Conservation (phyloP, 2,888 invertebrate species). For the Rhingia campestris region DNA sequence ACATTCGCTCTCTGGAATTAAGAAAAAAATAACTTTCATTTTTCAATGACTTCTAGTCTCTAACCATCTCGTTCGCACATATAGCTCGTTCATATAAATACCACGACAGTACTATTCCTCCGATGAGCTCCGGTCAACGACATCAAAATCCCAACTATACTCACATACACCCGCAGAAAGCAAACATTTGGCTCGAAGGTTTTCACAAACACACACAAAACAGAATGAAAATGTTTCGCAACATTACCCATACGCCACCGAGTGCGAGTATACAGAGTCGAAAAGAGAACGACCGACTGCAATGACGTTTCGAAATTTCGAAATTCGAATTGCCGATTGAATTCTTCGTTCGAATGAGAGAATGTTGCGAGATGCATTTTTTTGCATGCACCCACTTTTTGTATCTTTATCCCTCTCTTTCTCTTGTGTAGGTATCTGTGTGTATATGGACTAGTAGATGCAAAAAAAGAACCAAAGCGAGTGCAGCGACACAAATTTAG, state of each 20-base stretch:
- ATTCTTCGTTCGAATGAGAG: conserved; percentile 52
- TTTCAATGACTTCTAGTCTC: conserved; percentile 82
- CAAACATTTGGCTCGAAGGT: conserved; percentile 80
- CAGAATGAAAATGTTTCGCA: conserved; percentile 63
- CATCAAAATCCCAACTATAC: conserved; percentile 55
- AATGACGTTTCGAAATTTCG: conserved; percentile 75
- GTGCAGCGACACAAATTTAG: conserved; percentile 88
- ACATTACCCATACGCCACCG: conserved; percentile 70
- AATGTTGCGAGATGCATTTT: conserved; percentile 72
- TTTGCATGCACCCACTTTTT: conserved; percentile 72
- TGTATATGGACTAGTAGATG: conserved; percentile 20
- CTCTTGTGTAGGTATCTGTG: conserved; percentile 25
- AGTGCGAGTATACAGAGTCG: background rate
- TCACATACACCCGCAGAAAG: conserved; percentile 77
- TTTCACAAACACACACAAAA: conserved; percentile 72
- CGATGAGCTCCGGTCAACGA: conserved; percentile 74
- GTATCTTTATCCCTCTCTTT: too few relatives aligned
- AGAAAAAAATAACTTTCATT: conserved; percentile 81
- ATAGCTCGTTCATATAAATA: conserved; percentile 10
- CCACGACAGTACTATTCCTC: conserved; percentile 23
- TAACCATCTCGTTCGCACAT: conserved; percentile 34
- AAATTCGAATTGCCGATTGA: conserved; percentile 46
- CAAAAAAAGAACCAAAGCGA: conserved; percentile 73
- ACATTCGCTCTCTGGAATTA: conserved; percentile 8
- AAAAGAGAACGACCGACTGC: conserved; percentile 57